Evolutionary conservation across 2,888 invertebrate species (phyloP).

Genomic region (Chelonus formosanus): DNA sequence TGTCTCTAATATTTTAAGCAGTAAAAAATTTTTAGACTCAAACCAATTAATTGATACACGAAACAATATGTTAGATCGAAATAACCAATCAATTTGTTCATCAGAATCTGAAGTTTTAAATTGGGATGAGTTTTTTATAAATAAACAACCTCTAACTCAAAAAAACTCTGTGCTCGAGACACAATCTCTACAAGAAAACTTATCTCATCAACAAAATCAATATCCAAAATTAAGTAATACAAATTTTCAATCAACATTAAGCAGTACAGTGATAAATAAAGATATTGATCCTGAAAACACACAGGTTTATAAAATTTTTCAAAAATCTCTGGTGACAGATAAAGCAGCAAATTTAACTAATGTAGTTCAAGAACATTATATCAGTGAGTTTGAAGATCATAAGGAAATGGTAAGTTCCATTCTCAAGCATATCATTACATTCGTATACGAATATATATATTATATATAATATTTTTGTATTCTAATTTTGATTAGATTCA

Average conservation of each 20-base stretch:
- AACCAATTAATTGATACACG: too few species aligned
- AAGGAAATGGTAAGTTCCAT: constrained; percentile 53
- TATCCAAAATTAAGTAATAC: background rate
- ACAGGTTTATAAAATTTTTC: too few species aligned
- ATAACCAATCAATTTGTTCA: constrained; percentile 38
- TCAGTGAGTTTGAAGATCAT: constrained; percentile 50
- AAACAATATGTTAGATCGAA: constrained; percentile 8
- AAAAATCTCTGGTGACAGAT: constrained; percentile 55
- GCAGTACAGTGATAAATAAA: too few species aligned
- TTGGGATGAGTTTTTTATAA: constrained; percentile 51
- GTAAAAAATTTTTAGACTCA: too few species aligned
- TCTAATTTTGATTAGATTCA: too few species aligned
- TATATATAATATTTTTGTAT: too few species aligned
- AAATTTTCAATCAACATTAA: too few species aligned
- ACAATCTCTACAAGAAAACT: constrained; percentile 36
- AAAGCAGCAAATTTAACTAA: constrained; percentile 54
- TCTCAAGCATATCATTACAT: too few species aligned
- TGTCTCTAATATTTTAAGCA: too few species aligned
- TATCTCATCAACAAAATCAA: constrained; percentile 36
- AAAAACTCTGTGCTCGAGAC: constrained; percentile 32
- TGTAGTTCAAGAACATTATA: constrained; percentile 36
- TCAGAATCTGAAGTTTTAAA: constrained; percentile 45
- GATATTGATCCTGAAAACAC: too few species aligned
- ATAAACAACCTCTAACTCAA: constrained; percentile 42
- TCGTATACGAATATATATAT: too few species aligned